Base-by-base conservation (phyloP, 2,113 vertebrate genomes). In the Thryonomys swinderianus region DNA sequence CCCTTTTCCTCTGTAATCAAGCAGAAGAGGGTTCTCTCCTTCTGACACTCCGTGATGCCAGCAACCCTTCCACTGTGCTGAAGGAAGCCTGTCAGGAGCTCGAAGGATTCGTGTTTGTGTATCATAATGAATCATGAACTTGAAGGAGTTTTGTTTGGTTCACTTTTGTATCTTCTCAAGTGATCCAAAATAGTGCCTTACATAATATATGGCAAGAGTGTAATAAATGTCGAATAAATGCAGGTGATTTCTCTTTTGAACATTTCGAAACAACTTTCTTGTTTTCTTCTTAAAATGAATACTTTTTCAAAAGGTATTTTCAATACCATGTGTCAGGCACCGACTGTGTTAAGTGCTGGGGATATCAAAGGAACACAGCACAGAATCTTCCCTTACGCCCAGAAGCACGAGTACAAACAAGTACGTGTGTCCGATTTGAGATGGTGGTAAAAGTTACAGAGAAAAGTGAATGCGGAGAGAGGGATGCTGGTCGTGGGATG, bases 251-350 rank as follows among this genome's bases (percentile, higher is more conserved):
- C 37, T 84, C 9, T 30, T 82, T 62, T 62, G 66, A 79, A 5
- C 14, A 74, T 92, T 92, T 94, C 81, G 73, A 88, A 93, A 59
- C 0, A 66, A 42, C 13, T 95, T 32, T 89, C 71, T 66, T 71
- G 34, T 57, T 90, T 87, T 66, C 66, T 61, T 62, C 7, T 79
- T 82, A 85, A 27, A 45, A 69, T 59, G 55, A 62, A 81, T 74
- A 21, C 40, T 91, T 93, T 92, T 85, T 82, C 55, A 78, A 83
- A 94, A 88, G 45, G 32, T 37, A 10, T 85, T 93, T 66, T 71
- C 64, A 30, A 18, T 76, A 62, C 20, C 71, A 20, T 30, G 7
- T 55, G 9, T 34, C 40, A 62, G 90, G 55, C 53, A 48, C 8
- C 67, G 17, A 80, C 23, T 32, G 42, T 27, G 23, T 3, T 51